These are phyloP conservation scores for Drosophila koepferae DNA, from an alignment of 2,888 invertebrate genomes.

Conservation along the genomic window DNA sequence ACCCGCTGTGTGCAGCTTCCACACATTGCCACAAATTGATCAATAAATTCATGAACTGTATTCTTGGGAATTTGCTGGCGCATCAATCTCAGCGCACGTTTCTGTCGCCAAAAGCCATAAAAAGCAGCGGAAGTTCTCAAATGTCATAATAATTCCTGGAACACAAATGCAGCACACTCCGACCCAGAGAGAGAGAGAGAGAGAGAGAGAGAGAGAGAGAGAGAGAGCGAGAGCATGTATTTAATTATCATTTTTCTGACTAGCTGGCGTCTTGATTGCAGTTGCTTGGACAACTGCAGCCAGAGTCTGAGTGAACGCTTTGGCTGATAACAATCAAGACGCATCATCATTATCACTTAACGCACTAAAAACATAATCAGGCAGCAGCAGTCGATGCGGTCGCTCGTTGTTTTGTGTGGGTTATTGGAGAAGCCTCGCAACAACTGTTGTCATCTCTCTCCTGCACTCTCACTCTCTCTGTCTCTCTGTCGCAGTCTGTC, in stretches of 20 bases:
- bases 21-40: conserved; percentile 74
- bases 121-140: conserved; percentile 80
- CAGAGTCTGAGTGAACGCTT: conserved; percentile 52
- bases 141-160: conserved; percentile 83
- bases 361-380: conserved; percentile 81
- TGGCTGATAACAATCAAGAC: conserved; percentile 72
- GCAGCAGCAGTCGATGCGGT: conserved; percentile 47
- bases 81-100: conserved; percentile 72
- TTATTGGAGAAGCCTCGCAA: conserved; percentile 47
- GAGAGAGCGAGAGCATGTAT: conserved; percentile 25
- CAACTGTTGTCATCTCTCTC: not conserved
- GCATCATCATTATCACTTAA: conserved; percentile 81
- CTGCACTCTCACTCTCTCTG: not conserved
- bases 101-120: conserved; percentile 76
- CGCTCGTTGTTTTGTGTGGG: conserved; percentile 46
- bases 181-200: not conserved
- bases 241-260: conserved; percentile 62
- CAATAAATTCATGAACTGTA: conserved; percentile 69
- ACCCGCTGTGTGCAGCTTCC: conserved; percentile 64
- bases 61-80: conserved; percentile 69
- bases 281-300: conserved; percentile 4
- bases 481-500: too few species aligned
- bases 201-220: not conserved
- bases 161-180: conserved; percentile 34
- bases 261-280: conserved; percentile 71